Evolutionary conservation across 1,140 invertebrate genomes (phyloP).

Genomic region (Macrosteles quadrilineatus): DNA sequence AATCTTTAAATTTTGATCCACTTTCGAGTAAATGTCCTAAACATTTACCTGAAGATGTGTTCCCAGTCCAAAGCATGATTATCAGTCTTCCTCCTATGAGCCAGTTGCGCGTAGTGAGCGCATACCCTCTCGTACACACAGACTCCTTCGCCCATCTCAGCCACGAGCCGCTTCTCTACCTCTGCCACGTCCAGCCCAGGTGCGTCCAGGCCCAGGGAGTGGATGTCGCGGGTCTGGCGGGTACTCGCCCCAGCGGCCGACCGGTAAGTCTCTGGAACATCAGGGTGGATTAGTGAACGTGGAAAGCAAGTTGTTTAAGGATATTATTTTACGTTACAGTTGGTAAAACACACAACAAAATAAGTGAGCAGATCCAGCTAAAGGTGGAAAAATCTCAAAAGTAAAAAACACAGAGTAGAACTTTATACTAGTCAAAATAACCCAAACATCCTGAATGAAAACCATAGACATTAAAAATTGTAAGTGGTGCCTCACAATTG

Average conservation of each 20-base stretch:
- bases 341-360: too few species aligned
- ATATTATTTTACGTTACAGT: too few species aligned
- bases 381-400: too few species aligned
- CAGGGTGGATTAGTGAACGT: too few species aligned
- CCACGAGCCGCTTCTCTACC: constrained; percentile 68
- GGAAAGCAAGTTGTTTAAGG: too few species aligned
- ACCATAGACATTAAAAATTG: too few species aligned
- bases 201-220: constrained; percentile 47
- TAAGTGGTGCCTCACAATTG: too few species aligned
- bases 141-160: constrained; percentile 65
- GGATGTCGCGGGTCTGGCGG: constrained; percentile 24
- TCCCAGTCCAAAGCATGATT: constrained; percentile 52
- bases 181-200: constrained; percentile 61
- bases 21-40: constrained; percentile 67
- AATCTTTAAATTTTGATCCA: too few species aligned
- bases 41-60: constrained; percentile 67
- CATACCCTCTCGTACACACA: constrained; percentile 72
- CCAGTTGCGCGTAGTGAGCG: constrained; percentile 59
- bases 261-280: constrained; percentile 28
- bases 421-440: too few species aligned
- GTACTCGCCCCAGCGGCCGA: constrained; percentile 16
- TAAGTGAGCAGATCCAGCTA: too few species aligned
- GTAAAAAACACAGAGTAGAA: too few species aligned
- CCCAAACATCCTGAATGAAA: too few species aligned
- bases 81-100: not conserved